Evolutionary conservation across 2,888 invertebrate genomes (phyloP), one percentile per base, ranked within the genome.

Genomic region (Sturmia bella): DNA sequence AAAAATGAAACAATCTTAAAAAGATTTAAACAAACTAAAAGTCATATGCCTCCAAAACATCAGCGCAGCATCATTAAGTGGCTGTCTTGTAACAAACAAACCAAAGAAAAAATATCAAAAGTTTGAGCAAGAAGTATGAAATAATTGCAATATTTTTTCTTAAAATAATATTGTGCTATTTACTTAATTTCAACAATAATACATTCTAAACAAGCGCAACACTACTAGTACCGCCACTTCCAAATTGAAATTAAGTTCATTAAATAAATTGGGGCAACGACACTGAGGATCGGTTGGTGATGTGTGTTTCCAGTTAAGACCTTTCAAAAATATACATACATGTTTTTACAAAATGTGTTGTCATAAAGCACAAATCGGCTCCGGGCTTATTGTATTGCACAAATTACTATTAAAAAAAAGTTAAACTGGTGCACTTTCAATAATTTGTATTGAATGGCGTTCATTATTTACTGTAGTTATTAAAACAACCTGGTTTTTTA

Each of bases 201-300:
- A 50, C 43, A 72, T 64, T 72, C 50, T 72, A 72, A 78, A 64
- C 48, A 70, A 54, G 37, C 66, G 17, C 24, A 54, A 43, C 61
- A 52, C 3, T 9, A 32, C 32, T 32, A 5, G 7, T 32, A 24
- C 13, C 50, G 17, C 9, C 24, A 45, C 24, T 19, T n/a, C 52
- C 27, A 52, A 66, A 54, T 57, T 73, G 45, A 68, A 79, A 79
- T 79, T 54, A 79, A 73, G 73, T 61, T 66, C 37, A 66, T 59
- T 72, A 66, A 54, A 2, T 45, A 45, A 78, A 61, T 43, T 73
- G 45, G 52, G 45, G 66, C 72, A 66, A 59, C 32, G 24, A 41
- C 21, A 50, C 24, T 17, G 27, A 56, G 11, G 41, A 39, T 21
- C 24, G 2, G 5, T 48, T 32, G 32, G 5, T 41, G 24, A 54